Conservation (phyloP, 2,113 vertebrate species). For the Arvicanthis niloticus region DNA sequence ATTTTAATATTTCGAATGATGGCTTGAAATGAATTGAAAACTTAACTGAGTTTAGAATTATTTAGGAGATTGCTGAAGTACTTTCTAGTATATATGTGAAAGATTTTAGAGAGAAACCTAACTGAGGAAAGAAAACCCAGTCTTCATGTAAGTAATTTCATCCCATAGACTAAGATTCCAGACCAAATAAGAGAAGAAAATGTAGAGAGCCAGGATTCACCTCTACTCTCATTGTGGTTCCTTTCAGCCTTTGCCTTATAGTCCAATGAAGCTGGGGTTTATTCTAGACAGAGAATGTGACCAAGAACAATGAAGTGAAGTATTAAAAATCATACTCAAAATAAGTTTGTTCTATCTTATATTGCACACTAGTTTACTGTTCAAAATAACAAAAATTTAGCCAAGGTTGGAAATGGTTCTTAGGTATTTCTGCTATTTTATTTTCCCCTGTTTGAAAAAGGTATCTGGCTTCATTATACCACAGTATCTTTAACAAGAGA, state of each 20-base stretch:
- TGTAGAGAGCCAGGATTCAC: not conserved
- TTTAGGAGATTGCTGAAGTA: not conserved
- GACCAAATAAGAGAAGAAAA: not conserved
- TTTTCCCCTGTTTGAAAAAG: not conserved
- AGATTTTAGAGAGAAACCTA: not conserved
- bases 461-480: not conserved
- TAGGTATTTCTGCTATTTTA: not conserved
- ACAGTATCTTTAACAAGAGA: not conserved
- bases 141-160: not conserved
- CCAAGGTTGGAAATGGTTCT: not conserved
- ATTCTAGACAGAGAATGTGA: not conserved
- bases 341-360: not conserved
- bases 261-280: not conserved
- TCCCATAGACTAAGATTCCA: not conserved
- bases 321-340: not conserved
- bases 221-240: not conserved
- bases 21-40: not conserved
- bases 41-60: not conserved
- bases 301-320: not conserved
- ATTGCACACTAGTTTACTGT: not conserved
- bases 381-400: not conserved
- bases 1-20: not conserved
- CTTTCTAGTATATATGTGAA: not conserved
- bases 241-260: not conserved
- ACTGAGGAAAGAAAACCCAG: not conserved